Evolutionary conservation across 2,888 invertebrate genomes (phyloP).

Genomic region (Alviniconcha strummeri): DNA sequence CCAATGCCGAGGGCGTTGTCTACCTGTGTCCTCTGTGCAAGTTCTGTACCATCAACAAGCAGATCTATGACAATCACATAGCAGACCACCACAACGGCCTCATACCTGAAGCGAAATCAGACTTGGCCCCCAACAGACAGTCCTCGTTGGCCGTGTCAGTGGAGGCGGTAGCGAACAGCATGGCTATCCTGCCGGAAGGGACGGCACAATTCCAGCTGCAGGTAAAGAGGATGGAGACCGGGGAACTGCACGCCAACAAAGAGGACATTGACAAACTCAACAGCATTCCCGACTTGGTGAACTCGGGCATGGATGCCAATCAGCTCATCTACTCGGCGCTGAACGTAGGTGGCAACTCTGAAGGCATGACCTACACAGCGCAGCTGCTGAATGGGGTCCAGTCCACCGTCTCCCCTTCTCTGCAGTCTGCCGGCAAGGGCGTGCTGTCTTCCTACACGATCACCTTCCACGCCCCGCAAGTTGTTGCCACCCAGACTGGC

Average conservation of each 20-base stretch:
- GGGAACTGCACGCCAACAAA: conserved; percentile 58
- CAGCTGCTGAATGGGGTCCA: conserved; percentile 47
- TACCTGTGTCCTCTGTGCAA: conserved; percentile 59
- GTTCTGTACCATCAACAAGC: conserved; percentile 79
- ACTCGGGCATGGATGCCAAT: conserved; percentile 55
- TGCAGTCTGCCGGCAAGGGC: conserved; percentile 44
- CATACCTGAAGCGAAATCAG: conserved; percentile 44
- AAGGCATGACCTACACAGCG: conserved; percentile 40
- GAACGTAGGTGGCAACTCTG: conserved; percentile 56
- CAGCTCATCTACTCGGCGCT: conserved; percentile 63
- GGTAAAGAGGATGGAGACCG: conserved; percentile 56
- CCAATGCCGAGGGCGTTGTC: conserved; percentile 74
- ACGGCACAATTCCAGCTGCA: conserved; percentile 39
- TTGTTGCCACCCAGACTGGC: not conserved
- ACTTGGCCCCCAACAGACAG: not conserved
- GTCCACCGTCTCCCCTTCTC: conserved; percentile 42
- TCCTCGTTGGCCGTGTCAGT: too few species aligned
- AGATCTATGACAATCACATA: conserved; percentile 78
- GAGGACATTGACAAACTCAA: conserved; percentile 60
- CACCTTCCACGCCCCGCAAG: conserved; percentile 55
- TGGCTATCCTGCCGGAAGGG: not conserved
- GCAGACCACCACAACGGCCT: conserved; percentile 77
- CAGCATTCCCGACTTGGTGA: conserved; percentile 52
- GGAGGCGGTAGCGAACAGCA: not conserved
- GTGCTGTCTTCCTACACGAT: conserved; percentile 60